Base-by-base conservation (phyloP, 92 coral and sea anemone genomes). In the Porites rus region DNA sequence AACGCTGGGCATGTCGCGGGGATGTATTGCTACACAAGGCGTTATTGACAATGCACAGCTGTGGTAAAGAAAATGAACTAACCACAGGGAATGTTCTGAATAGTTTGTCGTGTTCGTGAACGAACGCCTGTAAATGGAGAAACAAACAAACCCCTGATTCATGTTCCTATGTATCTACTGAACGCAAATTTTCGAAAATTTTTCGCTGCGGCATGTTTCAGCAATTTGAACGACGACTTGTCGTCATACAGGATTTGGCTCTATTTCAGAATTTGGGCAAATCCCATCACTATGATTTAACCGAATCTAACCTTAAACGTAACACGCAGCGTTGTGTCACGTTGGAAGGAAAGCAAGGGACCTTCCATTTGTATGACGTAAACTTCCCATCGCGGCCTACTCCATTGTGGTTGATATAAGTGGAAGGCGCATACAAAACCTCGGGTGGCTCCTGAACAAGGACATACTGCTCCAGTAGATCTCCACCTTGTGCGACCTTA, bases 331-430 rank as follows among this genome's bases (percentile, higher is more conserved):
- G 75, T 56, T 80, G 85, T 14, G 75, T 70, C 0, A 28, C 71
- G 85, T 70, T 70, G 64, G 85, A 38, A 5, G 46, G 46, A 38
- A 38, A 38, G 46, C 46, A 38, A 7, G 46, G 46, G 46, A 38
- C 46, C 8, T 68, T 80, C 85, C 85, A 80, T 10, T 51, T 80
- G 75, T 80, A 80, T 17, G 75, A 52, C 53, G 85, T 24, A 68
- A 70, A 68, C 22, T 80, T 68, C 6, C 85, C 76, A 18, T 58
- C 76, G 21, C 21, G 14, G 68, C 50, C 69, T 25, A 68, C 69
- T 68, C 85, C 85, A 10, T 68, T 68, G 65, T 80, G 85, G 67
- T 80, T 80, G 56, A 80, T 69, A 17, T 22, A 38, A 22, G 85
- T 68, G 54, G 75, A 80, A 12, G 85, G 85, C 54, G 82, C 82